Percentiles rank a stretch among this genome's conserved stretches.
Conservation (phyloP, 2,888 invertebrate genomes). For the Clepsis dumicolana region DNA sequence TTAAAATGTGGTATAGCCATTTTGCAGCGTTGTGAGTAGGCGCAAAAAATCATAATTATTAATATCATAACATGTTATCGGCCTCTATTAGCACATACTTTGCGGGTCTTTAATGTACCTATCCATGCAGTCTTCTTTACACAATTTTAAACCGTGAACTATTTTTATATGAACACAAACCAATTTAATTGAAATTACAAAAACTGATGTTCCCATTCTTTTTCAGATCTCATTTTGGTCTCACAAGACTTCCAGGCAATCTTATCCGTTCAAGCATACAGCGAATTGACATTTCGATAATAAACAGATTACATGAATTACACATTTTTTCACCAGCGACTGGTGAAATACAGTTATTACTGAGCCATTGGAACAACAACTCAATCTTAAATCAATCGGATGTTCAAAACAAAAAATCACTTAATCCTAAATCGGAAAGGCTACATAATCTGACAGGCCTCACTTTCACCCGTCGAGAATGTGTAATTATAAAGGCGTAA, state of each 20-base stretch:
- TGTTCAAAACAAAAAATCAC: slow-evolving; percentile 39
- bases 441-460: slow-evolving; percentile 49
- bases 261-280: too few relatives aligned
- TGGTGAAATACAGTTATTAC: background rate
- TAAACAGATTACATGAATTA: too few relatives aligned
- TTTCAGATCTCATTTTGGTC: too few relatives aligned
- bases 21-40: slow-evolving; percentile 24
- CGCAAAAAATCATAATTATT: slow-evolving; percentile 33
- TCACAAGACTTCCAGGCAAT: too few relatives aligned
- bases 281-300: too few relatives aligned
- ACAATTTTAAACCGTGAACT: background rate
- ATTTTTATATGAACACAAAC: too few relatives aligned
- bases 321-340: background rate
- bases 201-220: too few relatives aligned
- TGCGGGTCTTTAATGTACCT: background rate
- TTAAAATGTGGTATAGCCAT: slow-evolving; percentile 38
- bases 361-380: slow-evolving; percentile 10
- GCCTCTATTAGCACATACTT: background rate
- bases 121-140: background rate
- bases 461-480: slow-evolving; percentile 70
- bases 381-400: slow-evolving; percentile 37
- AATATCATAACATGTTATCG: slow-evolving; percentile 22
- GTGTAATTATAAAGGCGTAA: slow-evolving; percentile 41
- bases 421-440: slow-evolving; percentile 47
- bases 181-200: too few relatives aligned